These are phyloP conservation scores for Catamblyrhynchus diadema DNA, from an alignment of 2,797 vertebrate genomes.

Conservation along the genomic window DNA sequence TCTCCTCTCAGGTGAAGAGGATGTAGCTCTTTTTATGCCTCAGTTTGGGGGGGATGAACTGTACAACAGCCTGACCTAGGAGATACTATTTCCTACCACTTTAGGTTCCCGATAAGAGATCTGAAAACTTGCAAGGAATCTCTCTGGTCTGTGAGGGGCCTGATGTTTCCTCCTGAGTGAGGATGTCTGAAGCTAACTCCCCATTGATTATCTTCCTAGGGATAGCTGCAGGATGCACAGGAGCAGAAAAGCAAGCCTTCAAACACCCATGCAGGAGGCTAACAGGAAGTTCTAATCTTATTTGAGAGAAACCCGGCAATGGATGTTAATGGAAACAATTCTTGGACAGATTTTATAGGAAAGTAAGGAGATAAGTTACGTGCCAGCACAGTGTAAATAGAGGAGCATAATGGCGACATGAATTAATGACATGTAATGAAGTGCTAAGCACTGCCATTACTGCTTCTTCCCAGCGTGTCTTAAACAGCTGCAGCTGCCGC, in stretches of 20 bases:
- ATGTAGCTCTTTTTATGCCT: not conserved
- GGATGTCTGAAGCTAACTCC: not conserved
- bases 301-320: not conserved
- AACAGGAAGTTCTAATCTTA: not conserved
- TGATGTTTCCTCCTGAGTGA: not conserved
- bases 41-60: not conserved
- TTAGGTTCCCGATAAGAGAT: not conserved
- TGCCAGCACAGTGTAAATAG: constrained; percentile 2
- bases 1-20: not conserved
- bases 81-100: not conserved
- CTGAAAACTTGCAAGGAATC: not conserved
- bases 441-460: constrained; percentile 4
- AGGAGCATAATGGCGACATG: not conserved
- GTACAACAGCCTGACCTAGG: not conserved
- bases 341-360: not conserved
- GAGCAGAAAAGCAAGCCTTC: not conserved
- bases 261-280: not conserved
- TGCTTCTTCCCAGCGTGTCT: not conserved
- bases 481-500: constrained; percentile 21
- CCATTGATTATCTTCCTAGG: not conserved
- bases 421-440: constrained; percentile 27
- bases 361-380: not conserved
- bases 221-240: not conserved
- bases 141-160: rapidly evolving
- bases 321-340: not conserved